phyloP scores from a whole-genome alignment of 53 echinoderm and acorn worm genomes.

The Arbacia lixula region DNA sequence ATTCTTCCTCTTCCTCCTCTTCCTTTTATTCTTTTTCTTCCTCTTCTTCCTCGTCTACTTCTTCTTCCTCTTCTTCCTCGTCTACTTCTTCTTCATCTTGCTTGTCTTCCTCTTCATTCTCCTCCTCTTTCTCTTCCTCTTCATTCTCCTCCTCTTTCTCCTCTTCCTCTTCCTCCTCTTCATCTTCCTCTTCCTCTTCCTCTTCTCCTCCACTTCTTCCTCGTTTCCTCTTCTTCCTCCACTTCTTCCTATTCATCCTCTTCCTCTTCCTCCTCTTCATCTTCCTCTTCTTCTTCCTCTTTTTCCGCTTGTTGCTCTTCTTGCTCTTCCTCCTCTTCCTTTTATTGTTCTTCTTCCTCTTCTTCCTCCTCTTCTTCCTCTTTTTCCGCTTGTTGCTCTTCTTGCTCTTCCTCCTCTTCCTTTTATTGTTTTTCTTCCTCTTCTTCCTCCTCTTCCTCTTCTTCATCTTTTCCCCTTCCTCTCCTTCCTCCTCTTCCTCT shows the following conservation, averaged over 20 bases:
- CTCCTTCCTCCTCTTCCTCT: too few species aligned
- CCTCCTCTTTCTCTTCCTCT: background rate
- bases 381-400: background rate
- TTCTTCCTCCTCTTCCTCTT: background rate
- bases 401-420: background rate
- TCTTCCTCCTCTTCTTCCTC: background rate
- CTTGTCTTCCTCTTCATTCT: background rate
- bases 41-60: background rate
- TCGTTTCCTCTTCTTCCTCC: background rate
- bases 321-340: background rate
- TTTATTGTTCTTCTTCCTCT: background rate
- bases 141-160: too few species aligned
- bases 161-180: background rate
- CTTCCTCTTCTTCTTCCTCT: background rate
- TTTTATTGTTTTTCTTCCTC: constrained; percentile 7
- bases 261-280: background rate
- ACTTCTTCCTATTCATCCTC: too few species aligned
- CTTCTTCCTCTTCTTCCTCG: background rate
- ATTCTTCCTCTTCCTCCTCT: background rate
- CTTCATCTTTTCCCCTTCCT: background rate
- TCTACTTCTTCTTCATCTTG: too few species aligned
- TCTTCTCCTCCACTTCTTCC: background rate
- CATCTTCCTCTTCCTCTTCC: too few species aligned
- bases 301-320: background rate
- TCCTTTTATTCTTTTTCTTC: background rate